These are phyloP conservation scores for Drosophila borealis DNA, from an alignment of 2,888 invertebrate species.

Conservation along the genomic window DNA sequence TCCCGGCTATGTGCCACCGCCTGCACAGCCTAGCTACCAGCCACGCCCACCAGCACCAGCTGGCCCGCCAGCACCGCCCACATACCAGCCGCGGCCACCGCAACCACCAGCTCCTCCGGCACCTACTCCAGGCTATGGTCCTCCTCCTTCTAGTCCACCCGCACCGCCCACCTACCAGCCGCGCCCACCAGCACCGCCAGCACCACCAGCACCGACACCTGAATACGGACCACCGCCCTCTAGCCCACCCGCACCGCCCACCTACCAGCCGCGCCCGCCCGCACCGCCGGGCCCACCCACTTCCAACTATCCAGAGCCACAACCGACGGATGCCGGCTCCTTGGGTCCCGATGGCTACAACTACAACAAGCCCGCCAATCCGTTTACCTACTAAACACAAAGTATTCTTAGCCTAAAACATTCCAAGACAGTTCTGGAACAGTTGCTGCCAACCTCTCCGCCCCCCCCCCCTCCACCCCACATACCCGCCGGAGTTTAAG, in stretches of 20 bases:
- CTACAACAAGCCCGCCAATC: constrained; percentile 83
- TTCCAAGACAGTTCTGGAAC: constrained; percentile 22
- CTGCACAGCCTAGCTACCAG: constrained; percentile 30
- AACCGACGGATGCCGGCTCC: constrained; percentile 73
- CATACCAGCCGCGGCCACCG: constrained; percentile 45
- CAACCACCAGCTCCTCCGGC: constrained; percentile 33
- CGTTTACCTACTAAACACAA: constrained; percentile 80
- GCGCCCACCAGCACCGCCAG: constrained; percentile 36
- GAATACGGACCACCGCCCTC: constrained; percentile 54
- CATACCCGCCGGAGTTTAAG: constrained; percentile 34
- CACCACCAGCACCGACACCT: constrained; percentile 36
- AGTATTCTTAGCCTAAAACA: constrained; percentile 43
- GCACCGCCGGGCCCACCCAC: constrained; percentile 35
- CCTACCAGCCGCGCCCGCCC: constrained; percentile 55
- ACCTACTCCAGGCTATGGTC: constrained; percentile 33
- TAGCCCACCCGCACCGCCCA: constrained; percentile 45
- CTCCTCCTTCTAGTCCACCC: constrained; percentile 39
- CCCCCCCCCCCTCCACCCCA: background rate
- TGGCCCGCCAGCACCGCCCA: constrained; percentile 23
- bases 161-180: constrained; percentile 30
- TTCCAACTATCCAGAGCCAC: constrained; percentile 41
- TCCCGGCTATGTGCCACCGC: constrained; percentile 23
- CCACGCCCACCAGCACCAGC: constrained; percentile 39
- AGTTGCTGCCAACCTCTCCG: constrained; percentile 20
- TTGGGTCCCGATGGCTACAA: constrained; percentile 84